Percentiles rank a stretch among this genome's conserved stretches.
Conservation (phyloP, 2,113 vertebrate species). For the Sebastes fasciatus region DNA sequence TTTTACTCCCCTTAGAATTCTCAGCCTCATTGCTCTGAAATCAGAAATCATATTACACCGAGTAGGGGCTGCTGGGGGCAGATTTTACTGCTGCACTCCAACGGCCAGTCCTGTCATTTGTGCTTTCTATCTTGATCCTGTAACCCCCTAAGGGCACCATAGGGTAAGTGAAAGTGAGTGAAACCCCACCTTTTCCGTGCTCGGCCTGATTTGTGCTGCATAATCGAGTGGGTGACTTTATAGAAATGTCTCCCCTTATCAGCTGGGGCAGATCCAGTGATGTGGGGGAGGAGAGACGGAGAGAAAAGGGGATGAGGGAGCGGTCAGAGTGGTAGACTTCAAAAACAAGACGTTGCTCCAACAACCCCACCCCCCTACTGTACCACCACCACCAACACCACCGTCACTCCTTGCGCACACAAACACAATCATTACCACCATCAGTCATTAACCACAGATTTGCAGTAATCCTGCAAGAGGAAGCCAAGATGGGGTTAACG, state of each 20-base stretch:
- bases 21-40: slow-evolving; percentile 38
- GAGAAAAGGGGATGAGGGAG: background rate
- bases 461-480: slow-evolving; percentile 65
- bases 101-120: slow-evolving; percentile 48
- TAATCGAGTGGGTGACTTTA: slow-evolving; percentile 55
- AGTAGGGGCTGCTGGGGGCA: slow-evolving; percentile 23
- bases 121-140: slow-evolving; percentile 57
- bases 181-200: slow-evolving; percentile 33
- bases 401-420: slow-evolving; percentile 18
- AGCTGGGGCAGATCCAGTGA: slow-evolving; percentile 10
- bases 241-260: slow-evolving; percentile 41
- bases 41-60: slow-evolving; percentile 24
- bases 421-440: slow-evolving; percentile 36
- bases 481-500: slow-evolving; percentile 70
- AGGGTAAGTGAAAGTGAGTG: slow-evolving; percentile 33
- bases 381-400: background rate
- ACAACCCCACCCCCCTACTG: slow-evolving; percentile 12
- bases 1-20: slow-evolving; percentile 29
- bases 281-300: slow-evolving; percentile 12
- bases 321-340: slow-evolving; percentile 38
- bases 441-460: slow-evolving; percentile 70
- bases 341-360: slow-evolving; percentile 55
- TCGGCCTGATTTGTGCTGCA: slow-evolving; percentile 36
- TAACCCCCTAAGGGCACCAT: slow-evolving; percentile 25
- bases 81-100: slow-evolving; percentile 19